Evolutionary conservation across 1,140 invertebrate genomes (phyloP).

Genomic region (Hycleus phaleratus): DNA sequence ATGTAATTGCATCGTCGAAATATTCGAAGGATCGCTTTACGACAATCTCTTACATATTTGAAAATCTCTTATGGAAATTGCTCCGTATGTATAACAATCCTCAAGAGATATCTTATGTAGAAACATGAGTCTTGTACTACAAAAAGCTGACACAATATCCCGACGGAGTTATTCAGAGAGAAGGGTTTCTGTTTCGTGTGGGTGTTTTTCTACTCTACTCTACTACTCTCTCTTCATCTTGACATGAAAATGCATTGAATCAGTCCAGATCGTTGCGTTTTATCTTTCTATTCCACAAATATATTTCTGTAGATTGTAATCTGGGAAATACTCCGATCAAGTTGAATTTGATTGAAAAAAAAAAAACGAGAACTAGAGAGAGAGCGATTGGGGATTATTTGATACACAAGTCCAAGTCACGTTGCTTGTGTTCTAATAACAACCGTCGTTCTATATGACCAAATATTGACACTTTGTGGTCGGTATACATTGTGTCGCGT

Average conservation of each 20-base stretch:
- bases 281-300: not conserved
- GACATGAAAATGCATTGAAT: not conserved
- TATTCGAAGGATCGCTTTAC: too few relatives aligned
- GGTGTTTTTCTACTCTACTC: too few relatives aligned
- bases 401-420: slow-evolving; percentile 1
- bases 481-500: slow-evolving; percentile 32
- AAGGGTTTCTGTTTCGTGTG: not conserved
- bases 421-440: slow-evolving; percentile 22
- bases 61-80: slow-evolving; percentile 1
- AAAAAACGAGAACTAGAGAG: too few relatives aligned
- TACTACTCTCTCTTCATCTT: too few relatives aligned
- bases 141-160: slow-evolving; percentile 1
- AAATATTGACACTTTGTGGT: slow-evolving; percentile 39
- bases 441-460: slow-evolving; percentile 34
- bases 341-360: too few relatives aligned
- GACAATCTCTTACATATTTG: too few relatives aligned
- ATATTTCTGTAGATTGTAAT: too few relatives aligned
- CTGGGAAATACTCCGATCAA: too few relatives aligned
- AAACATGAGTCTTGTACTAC: not conserved
- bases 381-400: too few relatives aligned
- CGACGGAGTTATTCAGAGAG: not conserved
- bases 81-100: not conserved
- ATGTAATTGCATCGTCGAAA: too few relatives aligned
- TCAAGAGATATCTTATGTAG: too few relatives aligned
- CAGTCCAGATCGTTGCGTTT: not conserved